Conservation (phyloP, 2,888 invertebrate genomes). For the Macroteleia sp. region DNA sequence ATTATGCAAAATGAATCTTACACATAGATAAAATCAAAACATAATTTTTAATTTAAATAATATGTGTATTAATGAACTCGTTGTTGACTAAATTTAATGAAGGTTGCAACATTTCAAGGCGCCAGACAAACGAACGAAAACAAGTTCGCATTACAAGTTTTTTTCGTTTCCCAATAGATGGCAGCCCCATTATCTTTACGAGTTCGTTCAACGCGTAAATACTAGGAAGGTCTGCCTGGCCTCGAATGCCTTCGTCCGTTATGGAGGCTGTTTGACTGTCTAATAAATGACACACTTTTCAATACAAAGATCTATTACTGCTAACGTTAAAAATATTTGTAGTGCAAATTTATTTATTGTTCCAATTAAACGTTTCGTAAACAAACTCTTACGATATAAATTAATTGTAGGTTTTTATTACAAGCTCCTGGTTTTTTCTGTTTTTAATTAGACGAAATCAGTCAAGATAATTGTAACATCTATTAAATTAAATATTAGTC, state of each 20-base stretch:
- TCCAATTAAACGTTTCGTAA: no score
- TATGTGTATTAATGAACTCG: slow-evolving; percentile 22
- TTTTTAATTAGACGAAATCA: no score
- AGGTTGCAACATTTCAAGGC: slow-evolving; percentile 32
- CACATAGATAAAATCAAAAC: not conserved
- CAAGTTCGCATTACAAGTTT: slow-evolving; percentile 73
- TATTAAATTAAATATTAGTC: no score
- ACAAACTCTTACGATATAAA: no score
- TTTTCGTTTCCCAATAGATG: slow-evolving; percentile 81
- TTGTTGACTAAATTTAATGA: slow-evolving; percentile 35
- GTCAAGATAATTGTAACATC: no score
- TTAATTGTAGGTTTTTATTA: no score
- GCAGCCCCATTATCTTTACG: slow-evolving; percentile 81
- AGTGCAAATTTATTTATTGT: no score
- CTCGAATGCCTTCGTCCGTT: slow-evolving; percentile 61
- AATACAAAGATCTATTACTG: slow-evolving; percentile 31
- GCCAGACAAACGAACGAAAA: slow-evolving; percentile 55
- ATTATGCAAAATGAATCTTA: slow-evolving; percentile 3
- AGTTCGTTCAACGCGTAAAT: slow-evolving; percentile 68
- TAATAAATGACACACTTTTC: slow-evolving; percentile 61
- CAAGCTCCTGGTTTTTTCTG: no score
- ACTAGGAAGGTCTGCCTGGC: slow-evolving; percentile 61
- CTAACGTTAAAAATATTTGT: not conserved
- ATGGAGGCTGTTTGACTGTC: slow-evolving; percentile 52
- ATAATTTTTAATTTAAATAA: slow-evolving; percentile 9